Conservation (phyloP, 2,797 vertebrate species). For the Periparus ater region DNA sequence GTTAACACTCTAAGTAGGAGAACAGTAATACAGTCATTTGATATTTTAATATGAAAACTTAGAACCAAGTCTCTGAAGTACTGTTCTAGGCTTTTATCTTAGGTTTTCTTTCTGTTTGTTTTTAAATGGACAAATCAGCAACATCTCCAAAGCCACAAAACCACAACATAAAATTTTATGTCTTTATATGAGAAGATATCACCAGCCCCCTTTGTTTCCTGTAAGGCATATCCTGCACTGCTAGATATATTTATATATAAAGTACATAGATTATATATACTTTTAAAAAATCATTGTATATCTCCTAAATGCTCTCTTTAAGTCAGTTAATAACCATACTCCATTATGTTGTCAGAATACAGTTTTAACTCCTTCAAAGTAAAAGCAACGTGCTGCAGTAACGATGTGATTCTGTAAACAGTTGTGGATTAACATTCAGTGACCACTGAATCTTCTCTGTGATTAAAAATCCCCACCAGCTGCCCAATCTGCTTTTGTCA, state of each 20-base stretch:
- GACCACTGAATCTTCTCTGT: slow-evolving; percentile 17
- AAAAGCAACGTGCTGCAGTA: not conserved
- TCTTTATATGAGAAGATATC: not conserved
- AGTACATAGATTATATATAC: not conserved
- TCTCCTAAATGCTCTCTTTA: not conserved
- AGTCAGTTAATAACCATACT: not conserved
- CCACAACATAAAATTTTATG: not conserved
- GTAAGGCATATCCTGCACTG: not conserved
- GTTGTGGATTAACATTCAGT: slow-evolving; percentile 21
- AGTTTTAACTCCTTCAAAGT: not conserved
- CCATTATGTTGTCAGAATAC: not conserved
- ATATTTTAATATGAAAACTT: not conserved
- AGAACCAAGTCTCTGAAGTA: not conserved
- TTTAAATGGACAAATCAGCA: not conserved
- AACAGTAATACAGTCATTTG: not conserved
- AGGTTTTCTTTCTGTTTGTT: not conserved
- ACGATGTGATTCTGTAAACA: not conserved
- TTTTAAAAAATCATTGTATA: not conserved
- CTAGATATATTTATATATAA: not conserved
- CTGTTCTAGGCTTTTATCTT: not conserved
- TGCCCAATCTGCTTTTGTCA: slow-evolving; percentile 18
- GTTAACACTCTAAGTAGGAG: not conserved
- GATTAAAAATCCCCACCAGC: slow-evolving; percentile 34
- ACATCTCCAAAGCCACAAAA: not conserved
- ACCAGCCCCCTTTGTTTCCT: not conserved